phyloP scores from a whole-genome alignment of 2,888 invertebrate genomes.

The Choristoneura rosaceana region DNA sequence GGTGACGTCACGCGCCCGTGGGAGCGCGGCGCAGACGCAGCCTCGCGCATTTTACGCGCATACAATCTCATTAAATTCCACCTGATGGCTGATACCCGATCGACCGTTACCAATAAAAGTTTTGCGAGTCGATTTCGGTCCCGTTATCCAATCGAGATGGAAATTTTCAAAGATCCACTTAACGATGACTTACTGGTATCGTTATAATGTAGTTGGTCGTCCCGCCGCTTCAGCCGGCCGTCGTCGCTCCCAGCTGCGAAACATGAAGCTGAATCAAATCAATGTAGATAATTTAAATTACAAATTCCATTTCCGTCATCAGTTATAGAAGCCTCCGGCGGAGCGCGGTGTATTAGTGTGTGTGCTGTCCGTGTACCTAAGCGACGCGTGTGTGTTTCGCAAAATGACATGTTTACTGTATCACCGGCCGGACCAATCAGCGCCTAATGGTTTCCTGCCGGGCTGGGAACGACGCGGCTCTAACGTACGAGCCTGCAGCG shows the following conservation, averaged over 20 bases:
- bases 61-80: slow-evolving; percentile 2
- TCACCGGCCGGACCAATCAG: slow-evolving; percentile 37
- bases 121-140: slow-evolving; percentile 1
- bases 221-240: neutral
- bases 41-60: neutral
- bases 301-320: slow-evolving; percentile 42
- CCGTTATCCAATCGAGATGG: slow-evolving; percentile 6
- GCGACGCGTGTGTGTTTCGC: slow-evolving; percentile 16
- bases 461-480: slow-evolving; percentile 25
- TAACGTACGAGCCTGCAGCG: slow-evolving; percentile 7
- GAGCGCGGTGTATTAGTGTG: neutral
- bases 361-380: neutral
- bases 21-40: slow-evolving; percentile 9
- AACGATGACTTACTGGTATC: neutral
- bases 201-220: neutral
- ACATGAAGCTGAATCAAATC: slow-evolving; percentile 40
- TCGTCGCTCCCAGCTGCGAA: slow-evolving; percentile 20
- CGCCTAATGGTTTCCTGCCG: slow-evolving; percentile 41
- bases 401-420: slow-evolving; percentile 42
- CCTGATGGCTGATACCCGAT: slow-evolving; percentile 7
- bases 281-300: slow-evolving; percentile 39
- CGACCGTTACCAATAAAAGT: slow-evolving; percentile 16
- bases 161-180: neutral
- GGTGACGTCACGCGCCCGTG: slow-evolving; percentile 5
- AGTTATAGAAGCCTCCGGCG: slow-evolving; percentile 33